These are phyloP conservation scores for Smittia sp. DNA, from an alignment of 2,888 invertebrate species.

Conservation along the genomic window DNA sequence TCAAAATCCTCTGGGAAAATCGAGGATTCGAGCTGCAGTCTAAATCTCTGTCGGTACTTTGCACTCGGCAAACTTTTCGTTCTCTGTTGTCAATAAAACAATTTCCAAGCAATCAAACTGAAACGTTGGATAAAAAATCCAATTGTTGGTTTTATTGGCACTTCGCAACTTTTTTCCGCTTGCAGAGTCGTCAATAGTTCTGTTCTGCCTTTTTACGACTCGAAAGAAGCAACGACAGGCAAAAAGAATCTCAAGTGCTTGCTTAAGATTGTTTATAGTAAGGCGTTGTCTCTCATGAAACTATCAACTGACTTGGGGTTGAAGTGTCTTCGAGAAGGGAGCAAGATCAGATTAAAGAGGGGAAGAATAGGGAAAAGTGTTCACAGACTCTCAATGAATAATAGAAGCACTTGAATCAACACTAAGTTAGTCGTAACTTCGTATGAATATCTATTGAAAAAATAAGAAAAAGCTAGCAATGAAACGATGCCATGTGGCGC, in stretches of 20 bases:
- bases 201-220: neutral
- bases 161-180: neutral
- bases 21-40: neutral
- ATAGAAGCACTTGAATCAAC: neutral
- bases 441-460: too few species aligned
- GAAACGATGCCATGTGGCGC: too few species aligned
- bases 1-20: neutral
- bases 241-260: conserved; percentile 9
- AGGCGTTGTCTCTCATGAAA: neutral
- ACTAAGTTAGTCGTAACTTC: too few species aligned
- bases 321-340: too few species aligned
- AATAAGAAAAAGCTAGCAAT: too few species aligned
- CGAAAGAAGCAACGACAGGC: neutral
- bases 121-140: neutral
- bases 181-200: too few species aligned
- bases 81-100: neutral
- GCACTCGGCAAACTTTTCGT: neutral
- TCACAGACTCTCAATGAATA: neutral
- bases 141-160: neutral
- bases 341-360: too few species aligned
- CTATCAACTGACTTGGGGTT: neutral
- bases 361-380: neutral
- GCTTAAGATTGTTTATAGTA: conserved; percentile 12
- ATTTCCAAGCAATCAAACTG: neutral
- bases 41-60: neutral